phyloP scores from a whole-genome alignment of 2,113 vertebrate genomes.

The Nibea albiflora region DNA sequence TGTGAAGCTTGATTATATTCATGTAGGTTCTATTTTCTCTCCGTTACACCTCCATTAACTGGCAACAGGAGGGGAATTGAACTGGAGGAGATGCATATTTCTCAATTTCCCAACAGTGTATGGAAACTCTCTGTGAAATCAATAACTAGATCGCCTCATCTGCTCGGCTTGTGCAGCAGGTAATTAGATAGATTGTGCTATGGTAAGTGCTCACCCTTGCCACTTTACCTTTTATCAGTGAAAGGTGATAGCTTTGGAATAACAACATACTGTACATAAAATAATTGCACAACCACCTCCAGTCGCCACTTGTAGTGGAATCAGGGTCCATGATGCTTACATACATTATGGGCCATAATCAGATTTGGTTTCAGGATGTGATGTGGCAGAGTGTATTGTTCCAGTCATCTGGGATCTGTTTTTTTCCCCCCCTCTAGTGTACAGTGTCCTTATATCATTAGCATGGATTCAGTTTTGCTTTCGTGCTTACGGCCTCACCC shows the following conservation, averaged over 20 bases:
- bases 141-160: constrained; percentile 22
- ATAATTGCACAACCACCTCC: constrained; percentile 8
- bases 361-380: constrained; percentile 50
- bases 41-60: neutral
- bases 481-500: constrained; percentile 15
- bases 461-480: constrained; percentile 39
- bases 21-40: constrained; percentile 1
- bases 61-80: neutral
- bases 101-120: constrained; percentile 31
- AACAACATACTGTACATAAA: constrained; percentile 12
- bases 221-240: constrained; percentile 40
- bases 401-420: constrained; percentile 39
- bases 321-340: neutral
- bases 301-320: constrained; percentile 16
- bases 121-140: constrained; percentile 37
- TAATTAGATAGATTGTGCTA: constrained; percentile 51
- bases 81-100: constrained; percentile 7
- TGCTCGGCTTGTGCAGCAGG: constrained; percentile 15
- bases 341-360: constrained; percentile 44
- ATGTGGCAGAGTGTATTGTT: constrained; percentile 30
- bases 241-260: constrained; percentile 50
- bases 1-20: constrained; percentile 16
- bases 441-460: constrained; percentile 15
- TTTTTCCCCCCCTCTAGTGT: constrained; percentile 12
- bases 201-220: constrained; percentile 37